Conservation (phyloP, 2,113 vertebrate species). For the Oncorhynchus mykiss region DNA sequence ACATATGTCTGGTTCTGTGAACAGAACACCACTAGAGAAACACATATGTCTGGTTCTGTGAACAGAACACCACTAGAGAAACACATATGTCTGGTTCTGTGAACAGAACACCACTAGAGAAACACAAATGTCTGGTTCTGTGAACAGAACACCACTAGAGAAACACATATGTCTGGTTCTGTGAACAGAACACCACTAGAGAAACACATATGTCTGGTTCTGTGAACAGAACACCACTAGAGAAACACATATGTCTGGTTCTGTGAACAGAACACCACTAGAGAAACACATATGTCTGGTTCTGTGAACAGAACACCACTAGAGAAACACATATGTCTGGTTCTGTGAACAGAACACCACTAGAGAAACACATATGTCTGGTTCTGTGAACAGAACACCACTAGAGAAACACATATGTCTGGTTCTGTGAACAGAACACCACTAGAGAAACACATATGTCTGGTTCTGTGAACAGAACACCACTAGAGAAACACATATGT, state of each 20-base stretch:
- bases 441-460: not conserved
- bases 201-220: not conserved
- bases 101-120: not conserved
- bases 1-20: conserved; percentile 34
- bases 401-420: conserved; percentile 30
- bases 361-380: not conserved
- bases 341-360: conserved; percentile 16
- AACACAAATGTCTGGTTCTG: conserved; percentile 11
- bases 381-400: conserved; percentile 8
- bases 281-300: not conserved
- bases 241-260: conserved; percentile 36
- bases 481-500: conserved; percentile 28
- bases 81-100: conserved; percentile 37
- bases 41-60: conserved; percentile 15
- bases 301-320: conserved; percentile 2
- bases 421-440: conserved; percentile 17
- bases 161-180: conserved; percentile 37
- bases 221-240: not conserved
- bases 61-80: not conserved
- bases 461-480: conserved; percentile 12
- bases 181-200: not conserved
- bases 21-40: not conserved
- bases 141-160: not conserved
- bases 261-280: conserved; percentile 9
- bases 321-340: conserved; percentile 31